Evolutionary conservation across 92 coral and sea anemone species (phyloP), one percentile per base, ranked within the genome.

Genomic region (Siderastrea siderea): DNA sequence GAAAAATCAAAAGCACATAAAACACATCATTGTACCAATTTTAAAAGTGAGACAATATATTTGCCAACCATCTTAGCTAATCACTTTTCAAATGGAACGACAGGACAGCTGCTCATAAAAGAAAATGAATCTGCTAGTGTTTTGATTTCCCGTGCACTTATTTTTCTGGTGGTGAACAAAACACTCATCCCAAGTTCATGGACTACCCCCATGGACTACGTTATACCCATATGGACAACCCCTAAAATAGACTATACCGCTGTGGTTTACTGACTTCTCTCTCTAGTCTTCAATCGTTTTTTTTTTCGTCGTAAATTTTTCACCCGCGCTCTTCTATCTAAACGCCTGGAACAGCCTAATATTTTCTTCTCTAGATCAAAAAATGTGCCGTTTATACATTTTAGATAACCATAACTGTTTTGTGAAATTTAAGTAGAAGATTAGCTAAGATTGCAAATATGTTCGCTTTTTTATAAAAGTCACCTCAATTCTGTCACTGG

Each of bases 51-150:
- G 65, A 60, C 72, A 67, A 67, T 67, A 67, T 67, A 67, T 60
- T 60, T 60, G 65, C 65, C n/a, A n/a, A n/a, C n/a, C n/a, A n/a
- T n/a, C n/a, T n/a, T n/a, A 55, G 61, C 13, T 55, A 14, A 14
- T 7, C 61, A 55, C 61, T 55, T 55, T 55, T 55, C 10, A 55
- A 55, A 55, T 55, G 13, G 61, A 2, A 55, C 7, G 44, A 69
- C 74, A 69, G 74, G 74, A 51, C 54, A 69, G 51, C 74, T 69
- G 51, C 43, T 43, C 43, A 69, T 69, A 69, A 50, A 69, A 47
- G 15, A 69, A 69, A 69, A 69, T 69, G 74, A 69, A 69, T 43
- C 74, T 16, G 74, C 74, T 51, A 69, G 50, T 69, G 74, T 16
- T 43, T 69, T 69, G 74, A 51, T 69, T 46, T 69, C 74, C 52